Percentiles rank a stretch among this genome's conserved stretches.
Conservation (phyloP, 2,888 invertebrate species). For the Drosophila peninsularis region DNA sequence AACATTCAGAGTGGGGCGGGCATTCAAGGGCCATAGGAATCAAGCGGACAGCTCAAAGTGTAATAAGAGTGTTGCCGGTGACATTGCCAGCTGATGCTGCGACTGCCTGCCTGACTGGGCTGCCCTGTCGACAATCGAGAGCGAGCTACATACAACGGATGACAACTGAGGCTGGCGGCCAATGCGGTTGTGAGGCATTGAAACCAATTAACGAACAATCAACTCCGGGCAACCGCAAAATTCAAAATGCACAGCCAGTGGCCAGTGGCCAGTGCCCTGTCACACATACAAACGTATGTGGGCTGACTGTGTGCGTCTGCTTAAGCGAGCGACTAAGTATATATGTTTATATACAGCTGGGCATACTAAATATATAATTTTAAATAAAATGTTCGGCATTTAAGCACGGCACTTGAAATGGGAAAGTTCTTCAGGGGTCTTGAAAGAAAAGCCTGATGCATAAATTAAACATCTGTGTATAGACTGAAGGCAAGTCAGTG, state of each 20-base stretch:
- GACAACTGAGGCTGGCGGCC: slow-evolving; percentile 35
- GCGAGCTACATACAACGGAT: slow-evolving; percentile 25
- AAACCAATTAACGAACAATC: slow-evolving; percentile 75
- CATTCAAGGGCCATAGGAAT: not conserved
- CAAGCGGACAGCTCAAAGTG: slow-evolving; percentile 1
- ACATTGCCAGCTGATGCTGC: slow-evolving; percentile 4
- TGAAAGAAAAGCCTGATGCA: not conserved
- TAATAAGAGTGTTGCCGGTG: slow-evolving; percentile 10
- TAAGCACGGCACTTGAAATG: slow-evolving; percentile 14
- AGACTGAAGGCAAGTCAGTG: too few species aligned
- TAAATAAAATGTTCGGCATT: slow-evolving; percentile 14
- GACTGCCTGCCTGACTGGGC: not conserved
- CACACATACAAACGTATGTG: not conserved
- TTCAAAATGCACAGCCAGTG: slow-evolving; percentile 57
- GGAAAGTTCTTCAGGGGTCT: slow-evolving; percentile 25
- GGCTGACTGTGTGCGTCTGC: slow-evolving; percentile 4
- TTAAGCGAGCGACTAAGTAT: slow-evolving; percentile 8
- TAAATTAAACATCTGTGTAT: not conserved
- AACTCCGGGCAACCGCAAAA: slow-evolving; percentile 70
- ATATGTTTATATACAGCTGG: slow-evolving; percentile 3
- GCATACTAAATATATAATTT: slow-evolving; percentile 23
- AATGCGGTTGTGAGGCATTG: slow-evolving; percentile 65
- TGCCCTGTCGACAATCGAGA: slow-evolving; percentile 12
- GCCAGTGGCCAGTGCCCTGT: slow-evolving; percentile 26
- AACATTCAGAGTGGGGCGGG: not conserved